phyloP scores from a whole-genome alignment of 2,797 vertebrate species.

The Sebastes cheni region DNA sequence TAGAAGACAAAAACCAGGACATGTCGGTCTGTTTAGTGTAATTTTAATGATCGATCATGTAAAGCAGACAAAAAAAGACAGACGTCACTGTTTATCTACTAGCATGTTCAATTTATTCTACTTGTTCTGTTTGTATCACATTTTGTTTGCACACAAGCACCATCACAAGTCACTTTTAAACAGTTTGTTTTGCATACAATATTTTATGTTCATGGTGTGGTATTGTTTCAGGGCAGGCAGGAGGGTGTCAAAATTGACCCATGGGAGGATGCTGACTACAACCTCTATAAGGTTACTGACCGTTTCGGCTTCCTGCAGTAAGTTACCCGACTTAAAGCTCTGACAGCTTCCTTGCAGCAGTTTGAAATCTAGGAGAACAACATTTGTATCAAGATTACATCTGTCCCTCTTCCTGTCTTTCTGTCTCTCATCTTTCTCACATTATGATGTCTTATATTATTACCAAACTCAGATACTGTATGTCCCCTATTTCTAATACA shows the following conservation, averaged over 20 bases:
- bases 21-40: not conserved
- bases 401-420: not conserved
- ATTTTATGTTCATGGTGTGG: conserved; percentile 12
- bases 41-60: not conserved
- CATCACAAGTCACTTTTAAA: not conserved
- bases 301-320: conserved; percentile 93
- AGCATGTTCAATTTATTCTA: not conserved
- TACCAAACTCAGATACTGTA: not conserved
- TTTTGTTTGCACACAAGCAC: not conserved
- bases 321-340: conserved; percentile 63
- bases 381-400: not conserved
- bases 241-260: conserved; percentile 88
- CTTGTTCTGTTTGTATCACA: not conserved
- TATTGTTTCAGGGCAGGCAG: conserved; percentile 84
- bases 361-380: not conserved
- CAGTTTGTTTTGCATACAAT: not conserved
- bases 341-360: not conserved
- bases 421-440: not conserved
- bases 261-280: conserved; percentile 92
- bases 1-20: not conserved
- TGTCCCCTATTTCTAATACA: not conserved
- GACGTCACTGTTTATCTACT: not conserved
- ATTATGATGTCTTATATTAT: not conserved
- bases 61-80: not conserved
- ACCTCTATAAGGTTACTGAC: conserved; percentile 90